Conservation (phyloP, 2,888 invertebrate genomes). For the Drosophila subsilvestris region DNA sequence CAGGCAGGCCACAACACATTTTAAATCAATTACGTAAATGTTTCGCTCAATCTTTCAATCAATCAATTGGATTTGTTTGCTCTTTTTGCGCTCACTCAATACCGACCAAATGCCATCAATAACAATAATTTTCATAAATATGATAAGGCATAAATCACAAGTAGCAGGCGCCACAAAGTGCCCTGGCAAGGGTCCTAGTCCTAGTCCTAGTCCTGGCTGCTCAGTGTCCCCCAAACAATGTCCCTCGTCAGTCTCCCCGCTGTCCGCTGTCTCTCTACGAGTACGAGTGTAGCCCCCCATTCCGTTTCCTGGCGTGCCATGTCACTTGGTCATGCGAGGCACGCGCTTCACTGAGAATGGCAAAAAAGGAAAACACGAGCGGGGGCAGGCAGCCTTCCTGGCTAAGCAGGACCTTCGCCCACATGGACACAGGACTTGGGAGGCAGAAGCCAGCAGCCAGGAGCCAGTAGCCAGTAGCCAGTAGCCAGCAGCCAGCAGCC, state of each 20-base stretch:
- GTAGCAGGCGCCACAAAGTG: constrained; percentile 74
- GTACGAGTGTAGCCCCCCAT: background rate
- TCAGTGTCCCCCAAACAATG: constrained; percentile 5
- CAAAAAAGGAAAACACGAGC: constrained; percentile 16
- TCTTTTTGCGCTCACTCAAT: constrained; percentile 44
- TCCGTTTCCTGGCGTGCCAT: constrained; percentile 15
- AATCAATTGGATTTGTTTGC: constrained; percentile 55
- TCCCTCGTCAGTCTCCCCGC: background rate
- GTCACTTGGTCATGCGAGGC: constrained; percentile 69
- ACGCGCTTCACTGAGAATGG: constrained; percentile 55
- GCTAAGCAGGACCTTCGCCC: constrained; percentile 46
- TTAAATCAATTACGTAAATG: constrained; percentile 65
- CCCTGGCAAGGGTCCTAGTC: constrained; percentile 35
- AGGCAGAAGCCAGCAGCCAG: constrained; percentile 32
- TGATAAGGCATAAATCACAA: constrained; percentile 80
- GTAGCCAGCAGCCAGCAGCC: constrained; percentile 36
- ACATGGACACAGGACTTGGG: constrained; percentile 22
- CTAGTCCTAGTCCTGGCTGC: constrained; percentile 20
- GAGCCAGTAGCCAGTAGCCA: constrained; percentile 36
- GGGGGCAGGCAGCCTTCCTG: constrained; percentile 30
- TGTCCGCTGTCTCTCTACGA: constrained; percentile 2
- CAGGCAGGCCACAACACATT: constrained; percentile 33
- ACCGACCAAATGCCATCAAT: constrained; percentile 80
- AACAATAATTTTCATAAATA: constrained; percentile 80
- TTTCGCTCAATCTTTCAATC: constrained; percentile 62